Percentiles rank a stretch among this genome's conserved stretches.
Evolutionary conservation across 2,888 invertebrate species (phyloP).

Genomic region (Cylindroiulus punctatus): DNA sequence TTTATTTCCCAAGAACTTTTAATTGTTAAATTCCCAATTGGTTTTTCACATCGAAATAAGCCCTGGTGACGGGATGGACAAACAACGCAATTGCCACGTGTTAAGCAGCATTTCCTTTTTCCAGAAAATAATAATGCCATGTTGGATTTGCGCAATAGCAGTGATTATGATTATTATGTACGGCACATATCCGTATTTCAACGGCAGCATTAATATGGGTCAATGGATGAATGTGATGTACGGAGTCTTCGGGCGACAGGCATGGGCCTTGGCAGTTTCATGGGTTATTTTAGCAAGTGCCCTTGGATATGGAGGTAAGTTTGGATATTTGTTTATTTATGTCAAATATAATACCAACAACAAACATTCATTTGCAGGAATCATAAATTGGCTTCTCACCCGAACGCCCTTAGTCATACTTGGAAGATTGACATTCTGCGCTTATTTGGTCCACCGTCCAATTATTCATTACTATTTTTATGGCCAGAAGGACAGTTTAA

Average conservation of each 20-base stretch:
- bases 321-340: too few species aligned
- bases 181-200: neutral
- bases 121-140: neutral
- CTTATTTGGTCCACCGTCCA: neutral
- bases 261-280: neutral
- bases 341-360: neutral
- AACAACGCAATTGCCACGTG: too few species aligned
- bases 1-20: too few species aligned
- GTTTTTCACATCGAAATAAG: too few species aligned
- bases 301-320: neutral
- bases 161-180: neutral
- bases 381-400: neutral
- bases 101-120: too few species aligned
- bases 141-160: neutral
- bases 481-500: neutral
- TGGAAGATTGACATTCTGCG: neutral
- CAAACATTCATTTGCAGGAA: neutral
- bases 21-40: too few species aligned
- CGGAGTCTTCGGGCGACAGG: neutral
- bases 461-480: neutral
- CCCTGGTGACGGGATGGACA: too few species aligned
- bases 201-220: neutral
- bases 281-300: neutral
- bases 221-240: neutral
- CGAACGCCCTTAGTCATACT: neutral